phyloP scores from a whole-genome alignment of 2,797 vertebrate genomes.

The Trachurus trachurus region DNA sequence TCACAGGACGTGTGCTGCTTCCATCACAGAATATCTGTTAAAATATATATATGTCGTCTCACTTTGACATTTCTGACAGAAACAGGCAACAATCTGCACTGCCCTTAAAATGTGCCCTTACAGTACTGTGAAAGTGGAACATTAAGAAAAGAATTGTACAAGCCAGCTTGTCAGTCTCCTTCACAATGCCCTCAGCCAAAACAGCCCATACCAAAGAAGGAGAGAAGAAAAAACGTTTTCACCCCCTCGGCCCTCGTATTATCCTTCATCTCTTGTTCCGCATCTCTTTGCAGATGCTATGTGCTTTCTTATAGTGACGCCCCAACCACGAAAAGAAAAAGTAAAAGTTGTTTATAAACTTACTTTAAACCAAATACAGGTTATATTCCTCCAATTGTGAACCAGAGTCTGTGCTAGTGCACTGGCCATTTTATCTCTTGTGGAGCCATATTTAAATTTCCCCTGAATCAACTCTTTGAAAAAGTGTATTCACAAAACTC shows the following conservation, averaged over 20 bases:
- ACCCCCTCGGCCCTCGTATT: background rate
- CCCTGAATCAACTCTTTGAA: slow-evolving; percentile 16
- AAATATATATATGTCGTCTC: background rate
- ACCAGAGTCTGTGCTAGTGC: background rate
- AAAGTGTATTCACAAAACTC: slow-evolving; percentile 9
- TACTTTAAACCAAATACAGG: background rate
- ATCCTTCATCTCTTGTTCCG: slow-evolving; percentile 7
- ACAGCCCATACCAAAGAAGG: slow-evolving; percentile 24
- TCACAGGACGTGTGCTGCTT: background rate
- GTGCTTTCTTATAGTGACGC: background rate
- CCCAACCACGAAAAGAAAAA: slow-evolving; percentile 7
- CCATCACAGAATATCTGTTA: slow-evolving; percentile 1
- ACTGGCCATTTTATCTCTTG: background rate
- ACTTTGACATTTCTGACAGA: background rate
- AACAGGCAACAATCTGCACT: slow-evolving; percentile 7
- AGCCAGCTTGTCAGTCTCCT: slow-evolving; percentile 76
- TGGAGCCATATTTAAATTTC: background rate
- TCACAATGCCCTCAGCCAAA: slow-evolving; percentile 44
- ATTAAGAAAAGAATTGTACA: slow-evolving; percentile 67
- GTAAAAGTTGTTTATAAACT: background rate
- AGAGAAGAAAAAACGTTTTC: slow-evolving; percentile 15
- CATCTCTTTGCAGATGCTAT: slow-evolving; percentile 18
- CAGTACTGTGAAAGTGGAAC: slow-evolving; percentile 72
- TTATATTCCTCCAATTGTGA: background rate
- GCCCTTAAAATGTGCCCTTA: slow-evolving; percentile 49